phyloP scores from a whole-genome alignment of 2,797 vertebrate genomes.

The Streptopelia turtur region DNA sequence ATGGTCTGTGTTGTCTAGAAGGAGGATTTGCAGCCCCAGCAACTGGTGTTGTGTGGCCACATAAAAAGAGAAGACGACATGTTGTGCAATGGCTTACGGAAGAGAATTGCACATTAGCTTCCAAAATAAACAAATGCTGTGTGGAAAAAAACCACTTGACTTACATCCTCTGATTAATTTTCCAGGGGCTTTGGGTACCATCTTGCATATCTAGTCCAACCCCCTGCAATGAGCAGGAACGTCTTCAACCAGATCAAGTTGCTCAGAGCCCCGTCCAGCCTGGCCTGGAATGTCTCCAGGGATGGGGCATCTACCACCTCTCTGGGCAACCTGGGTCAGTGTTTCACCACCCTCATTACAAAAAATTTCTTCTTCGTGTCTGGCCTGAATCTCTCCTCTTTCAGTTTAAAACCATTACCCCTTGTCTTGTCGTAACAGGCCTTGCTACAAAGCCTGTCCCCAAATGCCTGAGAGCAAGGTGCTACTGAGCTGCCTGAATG shows the following conservation, averaged over 20 bases:
- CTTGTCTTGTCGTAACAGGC: too few relatives aligned
- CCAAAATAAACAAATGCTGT: background rate
- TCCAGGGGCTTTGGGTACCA: background rate
- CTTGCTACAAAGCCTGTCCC: too few relatives aligned
- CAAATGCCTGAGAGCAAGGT: background rate
- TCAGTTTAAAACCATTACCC: too few relatives aligned
- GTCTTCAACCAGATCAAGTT: too few relatives aligned
- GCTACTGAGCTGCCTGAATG: background rate
- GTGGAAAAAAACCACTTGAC: background rate
- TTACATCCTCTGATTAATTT: accelerated
- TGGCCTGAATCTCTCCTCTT: too few relatives aligned
- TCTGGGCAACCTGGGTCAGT: too few relatives aligned
- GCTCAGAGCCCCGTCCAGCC: too few relatives aligned
- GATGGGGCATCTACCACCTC: too few relatives aligned
- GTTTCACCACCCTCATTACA: too few relatives aligned
- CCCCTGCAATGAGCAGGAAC: too few relatives aligned
- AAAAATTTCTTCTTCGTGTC: too few relatives aligned
- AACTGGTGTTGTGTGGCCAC: background rate
- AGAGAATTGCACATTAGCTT: background rate
- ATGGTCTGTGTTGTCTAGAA: background rate
- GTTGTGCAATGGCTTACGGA: background rate
- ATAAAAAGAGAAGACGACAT: background rate
- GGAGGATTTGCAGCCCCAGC: background rate
- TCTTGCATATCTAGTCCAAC: background rate
- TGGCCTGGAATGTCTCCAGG: too few relatives aligned